phyloP scores from a whole-genome alignment of 2,888 invertebrate genomes.

The Chelonus formosanus region DNA sequence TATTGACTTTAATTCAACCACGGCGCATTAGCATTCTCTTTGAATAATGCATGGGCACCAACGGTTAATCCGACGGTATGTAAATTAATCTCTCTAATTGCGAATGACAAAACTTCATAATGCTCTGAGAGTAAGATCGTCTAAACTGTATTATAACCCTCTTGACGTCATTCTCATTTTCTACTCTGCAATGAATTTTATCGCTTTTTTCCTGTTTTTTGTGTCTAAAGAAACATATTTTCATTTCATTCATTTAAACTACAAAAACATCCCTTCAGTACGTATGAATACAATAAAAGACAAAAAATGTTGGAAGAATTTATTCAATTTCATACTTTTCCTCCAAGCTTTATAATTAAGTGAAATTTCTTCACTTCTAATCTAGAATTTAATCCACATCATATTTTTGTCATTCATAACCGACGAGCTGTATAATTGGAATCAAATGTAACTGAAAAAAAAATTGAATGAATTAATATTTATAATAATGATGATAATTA shows the following conservation, averaged over 20 bases:
- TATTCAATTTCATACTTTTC: too few relatives aligned
- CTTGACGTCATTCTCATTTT: conserved; percentile 23
- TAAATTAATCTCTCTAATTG: conserved; percentile 63
- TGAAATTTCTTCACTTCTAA: too few relatives aligned
- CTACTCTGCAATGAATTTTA: conserved; percentile 26
- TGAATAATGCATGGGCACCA: conserved; percentile 61
- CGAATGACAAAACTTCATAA: conserved; percentile 54
- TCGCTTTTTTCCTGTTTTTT: not conserved
- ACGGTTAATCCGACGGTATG: conserved; percentile 61
- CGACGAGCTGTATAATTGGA: not conserved
- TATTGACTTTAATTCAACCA: conserved; percentile 48
- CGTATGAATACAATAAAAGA: too few relatives aligned
- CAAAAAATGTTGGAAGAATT: too few relatives aligned
- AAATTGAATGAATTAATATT: not conserved
- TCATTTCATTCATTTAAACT: too few relatives aligned
- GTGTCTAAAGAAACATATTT: too few relatives aligned
- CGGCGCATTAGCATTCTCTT: conserved; percentile 55
- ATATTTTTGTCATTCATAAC: too few relatives aligned
- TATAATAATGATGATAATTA: not conserved
- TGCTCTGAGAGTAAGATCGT: conserved; percentile 34
- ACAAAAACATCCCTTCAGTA: too few relatives aligned
- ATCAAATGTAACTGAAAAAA: not conserved
- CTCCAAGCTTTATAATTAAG: too few relatives aligned
- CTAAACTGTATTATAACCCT: conserved; percentile 24
- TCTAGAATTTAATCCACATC: too few relatives aligned